These are phyloP conservation scores for Taurulus bubalis DNA, from an alignment of 2,113 vertebrate genomes.

Conservation along the genomic window DNA sequence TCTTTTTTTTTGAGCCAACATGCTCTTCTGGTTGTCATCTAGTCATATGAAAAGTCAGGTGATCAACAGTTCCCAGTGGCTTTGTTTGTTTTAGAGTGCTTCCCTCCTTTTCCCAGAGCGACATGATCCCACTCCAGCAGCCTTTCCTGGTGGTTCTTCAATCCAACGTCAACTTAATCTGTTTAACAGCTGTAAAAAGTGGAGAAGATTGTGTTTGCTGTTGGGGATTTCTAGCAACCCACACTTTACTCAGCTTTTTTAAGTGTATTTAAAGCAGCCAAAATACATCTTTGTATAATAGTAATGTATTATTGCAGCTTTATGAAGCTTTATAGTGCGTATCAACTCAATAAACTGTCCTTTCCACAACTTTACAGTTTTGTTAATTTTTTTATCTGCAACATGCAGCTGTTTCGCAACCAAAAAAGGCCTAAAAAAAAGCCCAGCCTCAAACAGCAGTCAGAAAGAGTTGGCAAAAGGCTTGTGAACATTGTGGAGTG, in stretches of 20 bases:
- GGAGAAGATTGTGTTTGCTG: neutral
- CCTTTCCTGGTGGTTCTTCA: neutral
- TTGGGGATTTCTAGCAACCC: neutral
- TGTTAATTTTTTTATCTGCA: neutral
- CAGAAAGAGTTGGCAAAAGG: neutral
- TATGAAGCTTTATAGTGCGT: neutral
- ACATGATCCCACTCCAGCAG: neutral
- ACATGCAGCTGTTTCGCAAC: neutral
- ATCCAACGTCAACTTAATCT: conserved; percentile 1
- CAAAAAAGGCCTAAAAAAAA: neutral
- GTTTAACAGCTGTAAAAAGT: conserved; percentile 7
- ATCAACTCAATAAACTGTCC: neutral
- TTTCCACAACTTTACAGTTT: too few species aligned
- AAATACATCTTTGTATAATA: neutral
- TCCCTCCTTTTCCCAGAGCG: neutral
- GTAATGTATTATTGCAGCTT: neutral
- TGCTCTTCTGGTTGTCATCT: neutral
- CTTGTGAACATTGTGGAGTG: too few species aligned
- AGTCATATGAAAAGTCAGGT: neutral
- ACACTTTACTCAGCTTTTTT: neutral
- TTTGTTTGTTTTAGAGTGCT: neutral
- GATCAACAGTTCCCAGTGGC: neutral
- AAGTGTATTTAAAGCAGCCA: neutral
- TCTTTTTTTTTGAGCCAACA: neutral
- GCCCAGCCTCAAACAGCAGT: neutral